Percentiles rank a stretch among this genome's conserved stretches.
Evolutionary conservation across 64 coral and sea anemone genomes (phyloP).

Genomic region (Montipora capricornis): DNA sequence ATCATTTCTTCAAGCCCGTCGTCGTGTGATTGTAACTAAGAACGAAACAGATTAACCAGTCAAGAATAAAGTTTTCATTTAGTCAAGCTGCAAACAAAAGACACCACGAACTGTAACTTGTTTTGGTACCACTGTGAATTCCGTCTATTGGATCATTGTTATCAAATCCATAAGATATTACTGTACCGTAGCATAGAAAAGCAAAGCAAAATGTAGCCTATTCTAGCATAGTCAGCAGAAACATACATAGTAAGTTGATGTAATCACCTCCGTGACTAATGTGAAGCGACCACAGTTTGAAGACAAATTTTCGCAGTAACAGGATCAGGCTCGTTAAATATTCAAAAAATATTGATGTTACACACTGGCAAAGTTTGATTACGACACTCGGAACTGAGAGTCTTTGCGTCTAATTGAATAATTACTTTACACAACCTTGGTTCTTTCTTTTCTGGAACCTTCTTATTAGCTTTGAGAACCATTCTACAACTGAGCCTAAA

Average conservation of each 20-base stretch:
- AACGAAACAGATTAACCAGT: background rate
- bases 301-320: background rate
- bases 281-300: background rate
- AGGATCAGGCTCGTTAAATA: background rate
- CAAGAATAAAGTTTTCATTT: background rate
- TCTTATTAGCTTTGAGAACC: background rate
- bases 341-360: background rate
- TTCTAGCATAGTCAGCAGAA: background rate
- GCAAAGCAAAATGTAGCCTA: too few relatives aligned
- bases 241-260: background rate
- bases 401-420: background rate
- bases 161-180: background rate
- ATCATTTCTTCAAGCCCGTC: slow-evolving; percentile 8
- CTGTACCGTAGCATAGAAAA: background rate
- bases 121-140: too few relatives aligned
- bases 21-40: background rate
- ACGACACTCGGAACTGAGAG: background rate
- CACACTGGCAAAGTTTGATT: background rate
- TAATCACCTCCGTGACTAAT: background rate
- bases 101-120: too few relatives aligned
- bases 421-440: background rate
- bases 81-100: background rate
- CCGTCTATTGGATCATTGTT: background rate
- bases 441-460: background rate
- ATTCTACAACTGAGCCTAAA: background rate